phyloP scores from a whole-genome alignment of 2,888 invertebrate genomes.

The Ormyrus labotus region DNA sequence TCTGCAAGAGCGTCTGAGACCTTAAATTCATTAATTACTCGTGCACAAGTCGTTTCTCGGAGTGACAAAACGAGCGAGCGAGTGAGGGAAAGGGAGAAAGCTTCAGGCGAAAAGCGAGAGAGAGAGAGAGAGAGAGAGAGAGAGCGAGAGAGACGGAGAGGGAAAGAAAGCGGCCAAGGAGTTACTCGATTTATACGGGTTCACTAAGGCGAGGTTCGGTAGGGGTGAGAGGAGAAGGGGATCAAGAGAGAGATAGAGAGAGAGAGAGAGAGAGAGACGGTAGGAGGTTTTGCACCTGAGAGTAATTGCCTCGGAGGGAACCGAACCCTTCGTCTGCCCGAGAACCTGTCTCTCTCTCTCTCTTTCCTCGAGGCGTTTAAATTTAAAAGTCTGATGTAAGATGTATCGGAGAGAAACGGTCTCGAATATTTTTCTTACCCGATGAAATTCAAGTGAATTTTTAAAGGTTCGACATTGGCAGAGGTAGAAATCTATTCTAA shows the following conservation, averaged over 20 bases:
- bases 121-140: not conserved
- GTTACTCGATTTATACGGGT: conserved; percentile 48
- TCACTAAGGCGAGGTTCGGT: conserved; percentile 17
- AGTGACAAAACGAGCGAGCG: not conserved
- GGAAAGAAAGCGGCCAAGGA: conserved; percentile 1
- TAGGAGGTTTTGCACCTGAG: conserved; percentile 49
- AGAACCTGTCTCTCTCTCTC: conserved; percentile 15
- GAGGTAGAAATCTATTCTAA: not conserved
- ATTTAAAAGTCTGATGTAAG: conserved; percentile 51
- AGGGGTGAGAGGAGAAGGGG: not conserved
- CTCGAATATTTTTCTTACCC: conserved; percentile 25
- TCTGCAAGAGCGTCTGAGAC: too few species aligned
- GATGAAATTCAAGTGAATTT: conserved; percentile 30
- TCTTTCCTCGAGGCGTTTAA: conserved; percentile 44
- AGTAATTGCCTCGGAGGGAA: conserved; percentile 49
- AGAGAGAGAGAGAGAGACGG: not conserved
- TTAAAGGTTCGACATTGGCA: not conserved
- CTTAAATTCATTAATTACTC: conserved; percentile 27
- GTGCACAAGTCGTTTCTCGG: conserved; percentile 5
- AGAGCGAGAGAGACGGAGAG: not conserved
- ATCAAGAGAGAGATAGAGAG: not conserved
- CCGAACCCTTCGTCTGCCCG: conserved; percentile 18
- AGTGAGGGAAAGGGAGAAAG: too few species aligned
- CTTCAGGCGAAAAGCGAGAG: not conserved
- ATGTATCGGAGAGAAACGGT: conserved; percentile 19